Evolutionary conservation across 2,797 vertebrate genomes (phyloP), one percentile per base, ranked within the genome.

Genomic region (Gymnocypris eckloni): DNA sequence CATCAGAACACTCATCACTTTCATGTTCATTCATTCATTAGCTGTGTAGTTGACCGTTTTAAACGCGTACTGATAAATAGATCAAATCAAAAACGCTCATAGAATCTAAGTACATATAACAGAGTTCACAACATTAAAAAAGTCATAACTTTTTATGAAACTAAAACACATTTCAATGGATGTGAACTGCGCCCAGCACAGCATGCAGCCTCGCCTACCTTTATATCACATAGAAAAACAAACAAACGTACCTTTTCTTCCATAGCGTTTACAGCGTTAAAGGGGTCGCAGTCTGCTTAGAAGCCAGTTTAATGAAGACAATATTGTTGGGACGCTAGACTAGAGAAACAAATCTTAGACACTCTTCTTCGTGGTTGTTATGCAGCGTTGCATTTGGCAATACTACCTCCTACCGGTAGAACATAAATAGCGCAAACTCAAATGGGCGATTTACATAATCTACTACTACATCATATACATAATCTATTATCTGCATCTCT

Each of bases 281-380:
- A 50, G 52, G 6, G 20, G 13, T 9, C n/a, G 8, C 67, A 43
- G 3, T 52, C 22, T 15, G 59, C 37, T 56, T 43, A 67, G 10
- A 67, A 22, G 4, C 2, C 72, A 56, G 10, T 41, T 73, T 80
- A 48, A 73, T 8, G 15, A 22, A 9, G 41, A 39, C 73, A 64
- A 48, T 64, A 10, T 13, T 52, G 9, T 28, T 66, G 41, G 69
- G 33, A 81, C 69, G 70, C 45, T 43, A 43, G 33, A 66, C 45
- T 43, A 43, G 33, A 66, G 41, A 81, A 54, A 72, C 20, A 50
- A 81, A 75, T 75, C 54, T 64, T 59, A 52, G 16, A 73, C 13
- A n/a, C 33, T 86, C 84, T 86, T 86, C 84, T 86, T 86, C 78
- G 79, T 64, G 78, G 54, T 15, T 52, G 66, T 71, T 84, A 13